These are phyloP conservation scores for Peromyscus nudipes DNA, from an alignment of 2,797 vertebrate species.

Conservation along the genomic window DNA sequence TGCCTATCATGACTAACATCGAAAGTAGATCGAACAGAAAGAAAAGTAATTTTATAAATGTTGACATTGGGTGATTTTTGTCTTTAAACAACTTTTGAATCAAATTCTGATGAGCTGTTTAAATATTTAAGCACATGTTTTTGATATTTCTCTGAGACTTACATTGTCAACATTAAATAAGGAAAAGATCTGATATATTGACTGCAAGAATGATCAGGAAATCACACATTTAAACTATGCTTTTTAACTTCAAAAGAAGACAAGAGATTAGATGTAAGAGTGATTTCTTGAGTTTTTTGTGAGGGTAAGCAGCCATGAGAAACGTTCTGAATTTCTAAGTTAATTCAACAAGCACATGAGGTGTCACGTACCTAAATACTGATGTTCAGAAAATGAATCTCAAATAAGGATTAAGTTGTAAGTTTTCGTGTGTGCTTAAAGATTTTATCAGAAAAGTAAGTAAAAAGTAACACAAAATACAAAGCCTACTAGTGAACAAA, in stretches of 20 bases:
- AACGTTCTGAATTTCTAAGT: constrained; percentile 42
- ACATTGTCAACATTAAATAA: not conserved
- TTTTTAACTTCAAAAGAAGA: constrained; percentile 36
- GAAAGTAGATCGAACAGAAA: not conserved
- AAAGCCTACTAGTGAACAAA: not conserved
- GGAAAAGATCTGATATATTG: not conserved
- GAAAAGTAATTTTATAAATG: not conserved
- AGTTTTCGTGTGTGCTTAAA: not conserved
- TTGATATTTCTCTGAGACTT: not conserved
- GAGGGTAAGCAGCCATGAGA: not conserved
- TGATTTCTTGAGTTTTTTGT: not conserved
- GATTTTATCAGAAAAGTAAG: not conserved
- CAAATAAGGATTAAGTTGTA: not conserved
- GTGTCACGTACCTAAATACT: not conserved
- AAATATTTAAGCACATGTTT: not conserved
- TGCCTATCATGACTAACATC: not conserved
- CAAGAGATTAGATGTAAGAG: not conserved
- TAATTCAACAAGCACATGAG: not conserved
- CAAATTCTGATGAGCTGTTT: not conserved
- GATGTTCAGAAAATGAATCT: not conserved
- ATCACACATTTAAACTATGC: not conserved
- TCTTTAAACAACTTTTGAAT: not conserved
- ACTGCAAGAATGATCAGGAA: not conserved
- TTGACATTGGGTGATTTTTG: not conserved
- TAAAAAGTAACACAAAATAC: constrained; percentile 24